A percentile compares a stretch with the other conserved stretches of the same genome.
These are phyloP conservation scores for Bellardia pandia DNA, from an alignment of 2,888 invertebrate species.

Conservation along the genomic window DNA sequence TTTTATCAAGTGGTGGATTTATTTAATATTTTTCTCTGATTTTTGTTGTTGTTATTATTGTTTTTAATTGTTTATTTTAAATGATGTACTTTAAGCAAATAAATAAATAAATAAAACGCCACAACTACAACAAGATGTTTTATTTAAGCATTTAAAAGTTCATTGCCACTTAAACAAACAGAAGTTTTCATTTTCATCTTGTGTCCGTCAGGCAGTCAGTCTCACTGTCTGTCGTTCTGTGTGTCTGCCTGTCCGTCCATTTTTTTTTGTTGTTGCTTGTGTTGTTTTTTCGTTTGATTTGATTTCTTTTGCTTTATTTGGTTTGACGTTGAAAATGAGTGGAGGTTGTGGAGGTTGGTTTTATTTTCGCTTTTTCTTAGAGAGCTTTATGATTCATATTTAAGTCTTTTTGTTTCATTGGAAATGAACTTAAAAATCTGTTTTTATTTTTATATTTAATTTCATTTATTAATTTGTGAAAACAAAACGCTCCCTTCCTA, in stretches of 20 bases:
- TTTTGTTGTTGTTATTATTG: conserved; percentile 13
- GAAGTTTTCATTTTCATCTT: conserved; percentile 67
- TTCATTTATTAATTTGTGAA: conserved; percentile 32
- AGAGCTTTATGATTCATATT: conserved; percentile 53
- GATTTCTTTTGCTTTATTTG: conserved; percentile 51
- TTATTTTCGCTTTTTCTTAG: conserved; percentile 42
- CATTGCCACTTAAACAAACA: conserved; percentile 65
- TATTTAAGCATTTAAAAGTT: conserved; percentile 64
- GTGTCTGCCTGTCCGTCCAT: background rate
- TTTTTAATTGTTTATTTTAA: conserved; percentile 49
- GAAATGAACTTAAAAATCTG: conserved; percentile 21
- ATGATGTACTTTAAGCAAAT: conserved; percentile 36
- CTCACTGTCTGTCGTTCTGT: background rate
- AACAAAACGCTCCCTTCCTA: conserved; percentile 27
- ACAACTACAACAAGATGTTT: conserved; percentile 42
- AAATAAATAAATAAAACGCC: conserved; percentile 41
- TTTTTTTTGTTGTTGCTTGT: conserved; percentile 27
- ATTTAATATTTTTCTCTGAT: background rate
- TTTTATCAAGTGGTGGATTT: conserved; percentile 29
- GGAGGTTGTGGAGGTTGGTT: conserved; percentile 31
- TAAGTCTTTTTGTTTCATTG: conserved; percentile 13
- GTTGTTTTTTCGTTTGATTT: conserved; percentile 7
- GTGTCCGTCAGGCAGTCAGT: background rate
- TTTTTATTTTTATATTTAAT: conserved; percentile 38
- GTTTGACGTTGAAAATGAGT: conserved; percentile 31